These are phyloP conservation scores for Zelostemma sp. DNA, from an alignment of 1,140 invertebrate species.

Conservation along the genomic window DNA sequence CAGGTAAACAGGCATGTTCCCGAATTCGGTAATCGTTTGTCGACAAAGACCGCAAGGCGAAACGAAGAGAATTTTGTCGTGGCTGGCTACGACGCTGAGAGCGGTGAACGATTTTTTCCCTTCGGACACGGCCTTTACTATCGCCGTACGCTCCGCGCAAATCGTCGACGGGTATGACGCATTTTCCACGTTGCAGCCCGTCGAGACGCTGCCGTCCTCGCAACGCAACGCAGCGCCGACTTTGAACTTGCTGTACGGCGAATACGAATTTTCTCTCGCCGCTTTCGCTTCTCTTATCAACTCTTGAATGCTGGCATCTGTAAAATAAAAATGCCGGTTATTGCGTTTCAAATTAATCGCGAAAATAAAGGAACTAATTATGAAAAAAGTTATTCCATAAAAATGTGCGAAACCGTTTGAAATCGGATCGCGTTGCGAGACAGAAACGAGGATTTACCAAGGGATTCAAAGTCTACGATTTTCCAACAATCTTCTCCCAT, in stretches of 20 bases:
- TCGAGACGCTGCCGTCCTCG: conserved; percentile 76
- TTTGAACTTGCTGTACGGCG: conserved; percentile 92
- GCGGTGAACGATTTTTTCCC: conserved; percentile 82
- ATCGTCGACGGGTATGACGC: conserved; percentile 81
- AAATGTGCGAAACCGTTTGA: no score
- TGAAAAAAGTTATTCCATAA: no score
- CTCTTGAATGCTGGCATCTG: conserved; percentile 74
- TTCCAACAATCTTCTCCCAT: conserved; percentile 35
- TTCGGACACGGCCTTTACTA: conserved; percentile 89
- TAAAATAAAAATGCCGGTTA: conserved; percentile 69
- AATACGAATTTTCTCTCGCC: conserved; percentile 81
- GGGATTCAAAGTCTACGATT: conserved; percentile 27
- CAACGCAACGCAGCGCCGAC: conserved; percentile 90
- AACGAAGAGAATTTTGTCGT: conserved; percentile 71
- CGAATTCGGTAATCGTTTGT: conserved; percentile 86
- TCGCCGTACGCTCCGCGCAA: conserved; percentile 93
- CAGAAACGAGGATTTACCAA: no score
- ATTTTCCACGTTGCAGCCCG: conserved; percentile 95
- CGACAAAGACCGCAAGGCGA: conserved; percentile 95
- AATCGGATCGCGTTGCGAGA: no score
- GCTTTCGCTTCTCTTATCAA: conserved; percentile 76
- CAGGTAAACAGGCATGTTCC: conserved; percentile 80
- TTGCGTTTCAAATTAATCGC: no score
- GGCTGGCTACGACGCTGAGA: conserved; percentile 81
- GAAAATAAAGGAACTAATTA: no score